These are phyloP conservation scores for Hemistola chrysoprasaria DNA, from an alignment of 2,888 invertebrate species.

Conservation along the genomic window DNA sequence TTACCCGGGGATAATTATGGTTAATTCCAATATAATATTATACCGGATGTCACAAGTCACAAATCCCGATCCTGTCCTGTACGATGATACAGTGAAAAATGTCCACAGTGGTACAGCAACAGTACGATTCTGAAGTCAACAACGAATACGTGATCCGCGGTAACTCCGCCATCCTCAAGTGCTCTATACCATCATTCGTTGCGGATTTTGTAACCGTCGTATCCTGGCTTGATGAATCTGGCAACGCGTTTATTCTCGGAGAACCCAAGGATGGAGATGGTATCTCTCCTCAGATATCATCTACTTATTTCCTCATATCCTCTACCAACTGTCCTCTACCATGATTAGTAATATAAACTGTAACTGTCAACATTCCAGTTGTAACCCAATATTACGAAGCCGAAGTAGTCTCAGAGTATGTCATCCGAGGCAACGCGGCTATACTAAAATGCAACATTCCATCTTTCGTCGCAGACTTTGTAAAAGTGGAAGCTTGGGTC, in stretches of 20 bases:
- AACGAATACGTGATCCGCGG: conserved; percentile 95
- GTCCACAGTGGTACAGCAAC: conserved; percentile 91
- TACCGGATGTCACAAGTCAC: conserved; percentile 22
- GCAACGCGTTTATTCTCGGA: conserved; percentile 71
- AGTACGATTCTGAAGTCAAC: conserved; percentile 95
- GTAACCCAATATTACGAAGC: conserved; percentile 95
- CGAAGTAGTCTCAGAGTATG: conserved; percentile 94
- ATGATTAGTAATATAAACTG: conserved; percentile 8
- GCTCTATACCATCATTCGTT: conserved; percentile 95
- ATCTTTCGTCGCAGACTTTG: conserved; percentile 95
- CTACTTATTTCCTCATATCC: conserved; percentile 18
- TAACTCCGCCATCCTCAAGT: conserved; percentile 93
- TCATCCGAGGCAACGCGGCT: conserved; percentile 93
- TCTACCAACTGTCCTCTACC: conserved; percentile 22
- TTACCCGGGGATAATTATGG: conserved; percentile 84
- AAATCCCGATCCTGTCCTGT: conserved; percentile 25
- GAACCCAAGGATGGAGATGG: conserved; percentile 62
- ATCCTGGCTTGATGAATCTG: conserved; percentile 92
- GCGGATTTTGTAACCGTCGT: conserved; percentile 95
- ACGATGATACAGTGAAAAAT: conserved; percentile 9
- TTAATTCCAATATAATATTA: conserved; percentile 51
- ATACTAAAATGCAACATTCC: conserved; percentile 95
- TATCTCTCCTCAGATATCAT: conserved; percentile 37
- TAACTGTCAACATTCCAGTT: conserved; percentile 79
- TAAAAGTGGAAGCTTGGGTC: conserved; percentile 93